Conservation (phyloP, 2,797 vertebrate species). For the Dromococcyx pavoninus region DNA sequence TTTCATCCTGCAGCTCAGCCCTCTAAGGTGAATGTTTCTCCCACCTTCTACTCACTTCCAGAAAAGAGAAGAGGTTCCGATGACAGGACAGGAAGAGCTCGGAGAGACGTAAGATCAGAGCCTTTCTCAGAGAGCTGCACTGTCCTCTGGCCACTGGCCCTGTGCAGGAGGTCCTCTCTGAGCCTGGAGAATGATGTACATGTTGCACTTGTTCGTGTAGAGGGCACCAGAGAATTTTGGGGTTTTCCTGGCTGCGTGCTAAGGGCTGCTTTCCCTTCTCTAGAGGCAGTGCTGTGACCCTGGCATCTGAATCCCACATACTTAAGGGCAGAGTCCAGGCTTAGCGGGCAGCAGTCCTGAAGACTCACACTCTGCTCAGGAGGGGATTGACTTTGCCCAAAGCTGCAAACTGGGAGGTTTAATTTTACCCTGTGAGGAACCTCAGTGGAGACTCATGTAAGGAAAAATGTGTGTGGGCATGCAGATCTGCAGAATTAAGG, state of each 20-base stretch:
- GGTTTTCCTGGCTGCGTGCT: background rate
- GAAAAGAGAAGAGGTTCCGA: background rate
- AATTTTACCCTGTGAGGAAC: background rate
- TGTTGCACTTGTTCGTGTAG: background rate
- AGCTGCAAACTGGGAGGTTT: background rate
- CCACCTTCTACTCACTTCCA: background rate
- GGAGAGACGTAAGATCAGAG: background rate
- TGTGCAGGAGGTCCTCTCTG: background rate
- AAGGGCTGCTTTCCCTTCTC: background rate
- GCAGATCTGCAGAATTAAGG: slow-evolving; percentile 4
- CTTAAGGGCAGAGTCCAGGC: background rate
- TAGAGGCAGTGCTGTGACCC: background rate
- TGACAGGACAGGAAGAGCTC: background rate
- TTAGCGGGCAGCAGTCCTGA: background rate
- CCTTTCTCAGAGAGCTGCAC: background rate
- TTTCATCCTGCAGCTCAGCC: background rate
- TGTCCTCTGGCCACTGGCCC: background rate
- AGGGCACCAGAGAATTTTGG: slow-evolving; percentile 1
- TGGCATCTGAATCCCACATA: background rate
- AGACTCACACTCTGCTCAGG: background rate
- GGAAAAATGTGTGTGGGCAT: background rate
- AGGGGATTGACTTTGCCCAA: background rate
- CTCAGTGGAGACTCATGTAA: background rate
- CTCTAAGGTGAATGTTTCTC: background rate
- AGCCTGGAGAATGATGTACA: background rate